Base-by-base conservation (phyloP, 2,888 invertebrate species). In the Andrena marginata region DNA sequence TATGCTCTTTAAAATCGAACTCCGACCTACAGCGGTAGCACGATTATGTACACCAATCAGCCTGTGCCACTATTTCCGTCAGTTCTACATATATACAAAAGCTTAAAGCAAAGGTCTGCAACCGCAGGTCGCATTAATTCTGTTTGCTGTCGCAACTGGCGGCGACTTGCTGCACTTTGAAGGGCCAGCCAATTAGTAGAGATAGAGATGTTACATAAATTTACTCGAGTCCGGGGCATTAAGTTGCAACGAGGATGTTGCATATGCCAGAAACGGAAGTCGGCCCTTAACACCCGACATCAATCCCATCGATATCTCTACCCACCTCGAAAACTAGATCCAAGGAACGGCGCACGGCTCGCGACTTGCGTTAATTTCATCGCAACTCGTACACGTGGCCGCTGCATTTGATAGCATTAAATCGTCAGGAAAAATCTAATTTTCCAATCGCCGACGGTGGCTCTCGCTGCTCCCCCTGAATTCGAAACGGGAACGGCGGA, bases 161-260 rank as follows among this genome's bases (percentile, higher is more conserved):
- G 56, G 62, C 20, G 80, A 68, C 59, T 56, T 31, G 31, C n/a
- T 73, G 56, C 51, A 31, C 73, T 73, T 68, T 68, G 80, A 73
- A 68, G 62, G 80, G 67, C 60, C 42, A 73, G 67, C 80, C 80
- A 80, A 80, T 79, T 80, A 80, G 80, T 0, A 62, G 62, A 0
- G 62, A 73, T 67, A 56, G 67, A 73, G 60, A 80, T 63, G 62
- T 63, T 63, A 62, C 67, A 48, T 63, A 63, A 80, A 80, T 80
- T 54, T 68, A 33, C 67, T 67, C 68, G 48, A 73, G 67, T 62
- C 48, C 48, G 60, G 31, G 49, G 79, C 49, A 56, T 56, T 56
- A 23, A 56, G 23, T 56, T 23, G 56, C 23, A 56, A 56, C 48
- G 20, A 13, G 63, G 23, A 26, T n/a, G 51, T 56, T 48, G 20